Evolutionary conservation across 2,888 invertebrate species (phyloP), one percentile per base, ranked within the genome.

Genomic region (Sinelater perroti): DNA sequence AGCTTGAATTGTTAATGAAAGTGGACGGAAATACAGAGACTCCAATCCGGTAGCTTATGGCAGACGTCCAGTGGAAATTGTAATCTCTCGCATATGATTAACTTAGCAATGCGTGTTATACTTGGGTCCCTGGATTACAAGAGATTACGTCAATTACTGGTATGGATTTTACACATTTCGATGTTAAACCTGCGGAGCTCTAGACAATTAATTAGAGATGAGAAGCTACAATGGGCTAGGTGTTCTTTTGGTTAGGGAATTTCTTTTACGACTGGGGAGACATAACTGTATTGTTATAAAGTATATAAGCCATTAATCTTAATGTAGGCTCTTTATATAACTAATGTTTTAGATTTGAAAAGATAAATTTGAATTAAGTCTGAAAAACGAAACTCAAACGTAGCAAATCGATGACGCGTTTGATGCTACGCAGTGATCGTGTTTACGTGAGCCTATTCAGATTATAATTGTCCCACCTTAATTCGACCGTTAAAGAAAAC

Each of bases 131-230:
- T 28, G 67, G 67, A 67, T 69, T 69, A 69, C 61, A 60, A 56
- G 42, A 58, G 67, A 66, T 67, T 68, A 69, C 49, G 55, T 61
- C 67, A 69, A 67, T 69, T 69, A 69, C 66, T 63, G 60, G 46
- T 61, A 60, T 64, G 63, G 63, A 62, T 63, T 65, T 63, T 60
- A 52, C 62, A 60, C 63, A 61, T 54, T 61, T 53, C 55, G 60
- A 61, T 63, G 58, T 63, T 63, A 61, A 62, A 61, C 58, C 59
- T 53, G 55, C 51, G 20, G 24, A 8, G 13, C 40, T 26, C 28
- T 50, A 50, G 50, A 50, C 50, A 40, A 50, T 50, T 55, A 64
- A 61, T 40, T 40, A 24, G 14, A 5, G 14, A 24, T 40, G 13
- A 24, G 40, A 10, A 6, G 5, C 10, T 28, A 24, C 24, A 24